Base-by-base conservation (phyloP, 2,888 invertebrate species). In the Thereva unica region DNA sequence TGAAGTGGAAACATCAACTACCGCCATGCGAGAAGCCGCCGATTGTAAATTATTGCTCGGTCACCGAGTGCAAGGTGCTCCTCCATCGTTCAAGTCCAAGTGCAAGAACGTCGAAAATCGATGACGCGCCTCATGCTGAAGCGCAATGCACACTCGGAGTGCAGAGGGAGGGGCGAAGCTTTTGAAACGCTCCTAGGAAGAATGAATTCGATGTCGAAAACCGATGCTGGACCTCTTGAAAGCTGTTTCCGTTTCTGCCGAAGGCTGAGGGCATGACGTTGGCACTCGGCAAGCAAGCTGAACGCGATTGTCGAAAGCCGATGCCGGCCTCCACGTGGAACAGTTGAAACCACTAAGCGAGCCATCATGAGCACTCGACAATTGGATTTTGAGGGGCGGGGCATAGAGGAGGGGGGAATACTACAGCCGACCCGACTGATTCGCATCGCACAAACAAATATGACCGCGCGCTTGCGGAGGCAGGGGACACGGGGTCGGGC, bases 71-170 rank as follows among this genome's bases (percentile, higher is more conserved):
- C 40, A 47, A 49, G 50, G 61, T 61, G 61, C 61, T 40, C 1
- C 23, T 23, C 23, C 49, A 61, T 34, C 10, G 49, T 61, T 61
- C 61, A 61, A 61, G 61, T 61, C 61, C 61, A 61, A 61, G 61
- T 23, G 61, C 61, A 35, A 61, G 41, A 34, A 6, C 23, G 50
- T 50, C 7, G 50, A 50, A 50, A 50, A 50, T 10, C 34, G 34
- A 50, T 23, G 23, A 5, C 35, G 23, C 23, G 9, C 50, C 50
- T 50, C 50, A 5, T 50, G 23, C 50, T 8, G 23, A 50, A 23
- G 8, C 9, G 50, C 23, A 50, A 50, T 23, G 34, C 35, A 50
- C 50, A 50, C 50, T 34, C 23, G 50, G 35, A 35, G 6, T 23
- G 50, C 50, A 1, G 23, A 23, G n/a, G n/a, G n/a, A n/a, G n/a